Evolutionary conservation across 2,113 vertebrate genomes (phyloP).

Genomic region (Tachysurus vachellii): DNA sequence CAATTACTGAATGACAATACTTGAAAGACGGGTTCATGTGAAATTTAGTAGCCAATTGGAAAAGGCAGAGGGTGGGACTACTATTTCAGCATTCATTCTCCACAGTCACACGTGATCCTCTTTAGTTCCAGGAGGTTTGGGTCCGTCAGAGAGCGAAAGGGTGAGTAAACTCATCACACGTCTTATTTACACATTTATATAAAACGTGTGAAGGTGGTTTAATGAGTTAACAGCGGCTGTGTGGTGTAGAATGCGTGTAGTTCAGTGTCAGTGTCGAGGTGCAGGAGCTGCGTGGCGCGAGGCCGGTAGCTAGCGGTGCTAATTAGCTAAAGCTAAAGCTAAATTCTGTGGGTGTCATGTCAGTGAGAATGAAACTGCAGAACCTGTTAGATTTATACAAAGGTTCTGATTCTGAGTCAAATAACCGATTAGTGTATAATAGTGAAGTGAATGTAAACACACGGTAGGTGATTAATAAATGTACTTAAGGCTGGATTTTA

Average conservation of each 20-base stretch:
- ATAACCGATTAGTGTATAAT: background rate
- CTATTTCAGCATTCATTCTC: conserved; percentile 32
- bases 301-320: conserved; percentile 28
- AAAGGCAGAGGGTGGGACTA: conserved; percentile 35
- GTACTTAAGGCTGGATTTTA: background rate
- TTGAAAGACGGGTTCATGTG: background rate
- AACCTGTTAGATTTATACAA: background rate
- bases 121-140: conserved; percentile 61
- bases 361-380: background rate
- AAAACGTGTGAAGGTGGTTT: too few relatives aligned
- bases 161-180: conserved; percentile 50
- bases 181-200: background rate
- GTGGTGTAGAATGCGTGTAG: background rate
- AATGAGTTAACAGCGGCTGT: background rate
- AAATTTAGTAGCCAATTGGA: conserved; percentile 60
- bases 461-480: background rate
- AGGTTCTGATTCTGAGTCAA: background rate
- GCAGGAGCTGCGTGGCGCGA: conserved; percentile 26
- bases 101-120: conserved; percentile 62
- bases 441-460: background rate
- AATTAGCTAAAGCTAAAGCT: conserved; percentile 17
- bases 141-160: conserved; percentile 48
- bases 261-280: background rate
- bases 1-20: conserved; percentile 28
- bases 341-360: conserved; percentile 33